Evolutionary conservation across 2,888 invertebrate genomes (phyloP).

Genomic region (Steinernema scapterisci): DNA sequence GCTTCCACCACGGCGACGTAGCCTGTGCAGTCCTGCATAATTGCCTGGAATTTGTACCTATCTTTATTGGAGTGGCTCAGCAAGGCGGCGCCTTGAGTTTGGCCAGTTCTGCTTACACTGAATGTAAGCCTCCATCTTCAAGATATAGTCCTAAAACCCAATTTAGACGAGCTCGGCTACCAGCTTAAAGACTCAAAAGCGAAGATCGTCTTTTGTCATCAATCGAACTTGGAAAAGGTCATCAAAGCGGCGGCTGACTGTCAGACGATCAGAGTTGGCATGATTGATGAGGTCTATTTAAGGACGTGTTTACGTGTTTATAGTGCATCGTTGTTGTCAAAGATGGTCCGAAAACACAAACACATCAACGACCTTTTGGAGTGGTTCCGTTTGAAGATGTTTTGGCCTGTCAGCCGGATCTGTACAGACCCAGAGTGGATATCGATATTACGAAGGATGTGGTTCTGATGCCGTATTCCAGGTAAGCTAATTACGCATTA

Average conservation of each 20-base stretch:
- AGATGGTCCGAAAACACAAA: neutral
- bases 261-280: conserved; percentile 32
- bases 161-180: conserved; percentile 48
- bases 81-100: conserved; percentile 57
- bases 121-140: conserved; percentile 44
- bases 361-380: neutral
- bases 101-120: conserved; percentile 59
- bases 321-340: conserved; percentile 8
- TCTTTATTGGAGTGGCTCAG: conserved; percentile 43
- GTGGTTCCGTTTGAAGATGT: conserved; percentile 1
- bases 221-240: conserved; percentile 46
- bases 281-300: no score
- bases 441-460: neutral
- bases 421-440: neutral
- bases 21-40: conserved; percentile 56
- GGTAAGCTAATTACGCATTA: no score
- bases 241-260: conserved; percentile 45
- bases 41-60: conserved; percentile 49
- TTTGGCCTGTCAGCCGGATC: conserved; percentile 8
- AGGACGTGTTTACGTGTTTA: neutral
- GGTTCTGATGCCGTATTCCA: neutral
- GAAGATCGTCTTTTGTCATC: conserved; percentile 44
- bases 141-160: neutral
- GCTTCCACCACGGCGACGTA: conserved; percentile 49
- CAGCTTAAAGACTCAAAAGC: conserved; percentile 51